phyloP scores from a whole-genome alignment of 2,888 invertebrate species.

The Siphonodentalium dalli region DNA sequence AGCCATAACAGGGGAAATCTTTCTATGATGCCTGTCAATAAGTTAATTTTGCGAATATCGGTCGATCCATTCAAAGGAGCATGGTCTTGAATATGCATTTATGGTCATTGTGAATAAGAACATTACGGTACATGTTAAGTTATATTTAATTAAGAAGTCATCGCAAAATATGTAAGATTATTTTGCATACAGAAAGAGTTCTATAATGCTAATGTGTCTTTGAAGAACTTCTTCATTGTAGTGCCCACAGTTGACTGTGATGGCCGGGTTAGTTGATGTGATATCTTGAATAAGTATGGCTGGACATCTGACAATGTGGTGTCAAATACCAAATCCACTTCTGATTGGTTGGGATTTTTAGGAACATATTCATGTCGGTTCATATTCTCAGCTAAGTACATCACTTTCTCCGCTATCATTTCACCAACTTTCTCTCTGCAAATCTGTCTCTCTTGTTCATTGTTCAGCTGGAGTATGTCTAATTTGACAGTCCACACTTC shows the following conservation, averaged over 20 bases:
- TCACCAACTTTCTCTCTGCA: slow-evolving; percentile 76
- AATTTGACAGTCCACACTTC: slow-evolving; percentile 97
- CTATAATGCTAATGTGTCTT: slow-evolving; percentile 76
- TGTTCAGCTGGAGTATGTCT: slow-evolving; percentile 84
- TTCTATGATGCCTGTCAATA: no score
- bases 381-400: slow-evolving; percentile 93
- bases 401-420: slow-evolving; percentile 84
- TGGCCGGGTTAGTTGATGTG: slow-evolving; percentile 77
- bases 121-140: no score
- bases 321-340: slow-evolving; percentile 93
- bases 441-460: slow-evolving; percentile 85
- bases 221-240: slow-evolving; percentile 87
- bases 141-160: no score
- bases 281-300: slow-evolving; percentile 87
- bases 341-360: slow-evolving; percentile 90
- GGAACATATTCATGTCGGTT: slow-evolving; percentile 96
- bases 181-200: no score
- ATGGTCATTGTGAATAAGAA: no score
- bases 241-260: slow-evolving; percentile 83
- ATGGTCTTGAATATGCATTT: no score
- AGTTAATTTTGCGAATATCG: no score
- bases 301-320: slow-evolving; percentile 91
- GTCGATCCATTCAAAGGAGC: no score
- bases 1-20: no score
- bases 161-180: no score